Evolutionary conservation across 2,888 invertebrate species (phyloP), one percentile per base, ranked within the genome.

Genomic region (Plagiodera versicolora): DNA sequence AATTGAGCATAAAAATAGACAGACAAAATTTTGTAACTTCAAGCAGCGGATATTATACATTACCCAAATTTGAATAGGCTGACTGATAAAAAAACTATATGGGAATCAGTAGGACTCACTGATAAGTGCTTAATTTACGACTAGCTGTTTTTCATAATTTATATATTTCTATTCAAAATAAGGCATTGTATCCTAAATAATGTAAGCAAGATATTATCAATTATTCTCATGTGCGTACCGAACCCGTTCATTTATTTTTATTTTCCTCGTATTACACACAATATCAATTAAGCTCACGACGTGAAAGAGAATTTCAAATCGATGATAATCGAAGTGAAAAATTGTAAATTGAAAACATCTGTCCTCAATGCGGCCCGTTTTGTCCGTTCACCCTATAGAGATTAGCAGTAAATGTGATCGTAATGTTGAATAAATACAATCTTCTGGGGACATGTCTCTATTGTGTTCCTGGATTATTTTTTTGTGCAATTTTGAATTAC

Each of bases 341-440:
- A 60, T 50, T 45, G 28, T 44, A 20, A 44, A 20, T 16, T 39
- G 5, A 44, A 51, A 58, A 62, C 65, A 61, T 58, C 64, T 64
- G 61, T 54, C 35, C 14, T 14, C 6, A 11, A 9, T 32, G 46
- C 44, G 28, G 44, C 65, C 54, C 44, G 45, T 61, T 60, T 24
- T n/a, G n/a, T n/a, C n/a, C 18, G 18, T 49, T 56, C 49, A 54
- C 65, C 65, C 62, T 63, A 44, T 56, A 54, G 51, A 64, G 66
- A 69, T 67, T 61, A 65, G 61, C 58, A 24, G 57, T 61, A 67
- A 69, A 71, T 68, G 68, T 70, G 70, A 70, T 72, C 72, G 69
- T 74, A 76, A 77, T 76, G 72, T 74, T 73, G 75, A 74, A 75
- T 75, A 77, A 76, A 76, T 76, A 74, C 73, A 39, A 39, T 70